A percentile compares a stretch with the other conserved stretches of the same genome.
These are phyloP conservation scores for Lipophrys pholis DNA, from an alignment of 2,113 vertebrate genomes.

Conservation along the genomic window DNA sequence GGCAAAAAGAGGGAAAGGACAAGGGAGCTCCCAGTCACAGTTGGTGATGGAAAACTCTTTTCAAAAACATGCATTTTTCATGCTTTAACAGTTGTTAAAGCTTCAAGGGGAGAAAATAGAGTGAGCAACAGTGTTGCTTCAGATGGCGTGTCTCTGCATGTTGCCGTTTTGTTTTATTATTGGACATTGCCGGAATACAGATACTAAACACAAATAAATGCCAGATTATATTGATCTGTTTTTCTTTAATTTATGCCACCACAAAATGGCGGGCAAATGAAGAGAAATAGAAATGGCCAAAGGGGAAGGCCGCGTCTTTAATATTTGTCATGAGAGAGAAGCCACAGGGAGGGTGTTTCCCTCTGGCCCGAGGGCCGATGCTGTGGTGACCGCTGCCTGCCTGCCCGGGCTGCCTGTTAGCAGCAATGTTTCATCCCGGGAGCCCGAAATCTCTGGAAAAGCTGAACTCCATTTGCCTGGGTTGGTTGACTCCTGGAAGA, in stretches of 20 bases:
- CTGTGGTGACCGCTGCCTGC: conserved; percentile 79
- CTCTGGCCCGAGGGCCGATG: conserved; percentile 75
- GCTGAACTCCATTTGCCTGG: conserved; percentile 74
- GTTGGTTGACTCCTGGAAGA: conserved; percentile 77
- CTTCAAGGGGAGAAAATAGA: conserved; percentile 17
- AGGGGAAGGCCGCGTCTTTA: conserved; percentile 84
- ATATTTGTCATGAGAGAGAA: conserved; percentile 86
- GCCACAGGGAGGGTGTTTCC: conserved; percentile 86
- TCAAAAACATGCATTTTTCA: conserved; percentile 22
- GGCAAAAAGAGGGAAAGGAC: background rate
- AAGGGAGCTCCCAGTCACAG: background rate
- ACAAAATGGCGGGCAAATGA: conserved; percentile 79
- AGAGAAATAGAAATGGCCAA: conserved; percentile 70
- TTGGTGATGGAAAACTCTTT: background rate
- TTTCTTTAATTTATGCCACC: conserved; percentile 68
- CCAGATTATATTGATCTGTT: conserved; percentile 53
- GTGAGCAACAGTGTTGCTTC: conserved; percentile 29
- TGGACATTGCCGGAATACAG: conserved; percentile 50
- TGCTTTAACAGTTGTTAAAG: conserved; percentile 32
- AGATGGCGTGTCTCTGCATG: conserved; percentile 41
- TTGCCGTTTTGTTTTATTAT: conserved; percentile 58
- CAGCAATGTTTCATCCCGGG: conserved; percentile 78
- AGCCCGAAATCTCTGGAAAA: conserved; percentile 79
- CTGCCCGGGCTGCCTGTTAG: conserved; percentile 71
- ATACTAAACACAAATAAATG: conserved; percentile 76